Conservation (phyloP, 2,888 invertebrate genomes). For the Amphipyra berbera region DNA sequence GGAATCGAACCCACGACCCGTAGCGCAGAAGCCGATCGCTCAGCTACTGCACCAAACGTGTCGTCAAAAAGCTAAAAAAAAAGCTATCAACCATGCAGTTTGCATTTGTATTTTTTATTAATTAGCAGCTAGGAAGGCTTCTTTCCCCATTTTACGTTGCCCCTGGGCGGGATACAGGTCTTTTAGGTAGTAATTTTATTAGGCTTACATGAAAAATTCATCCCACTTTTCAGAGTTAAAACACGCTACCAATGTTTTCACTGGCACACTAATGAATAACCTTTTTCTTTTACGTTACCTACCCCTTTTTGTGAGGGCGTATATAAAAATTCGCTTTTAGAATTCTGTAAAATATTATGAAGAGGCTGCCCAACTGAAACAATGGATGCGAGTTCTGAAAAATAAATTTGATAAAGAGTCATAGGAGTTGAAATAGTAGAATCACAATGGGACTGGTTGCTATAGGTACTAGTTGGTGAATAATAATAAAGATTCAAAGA, state of each 20-base stretch:
- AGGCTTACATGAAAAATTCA: conserved; percentile 54
- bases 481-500: no score
- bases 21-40: no score
- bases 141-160: conserved; percentile 21
- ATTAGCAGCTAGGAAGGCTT: conserved; percentile 33
- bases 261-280: conserved; percentile 60
- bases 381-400: conserved; percentile 3
- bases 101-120: conserved; percentile 11
- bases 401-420: background rate
- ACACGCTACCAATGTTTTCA: conserved; percentile 54
- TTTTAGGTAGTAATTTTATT: conserved; percentile 55
- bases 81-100: no score
- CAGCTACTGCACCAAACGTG: no score
- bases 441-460: no score
- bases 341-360: conserved; percentile 1
- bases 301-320: conserved; percentile 22
- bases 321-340: conserved; percentile 35
- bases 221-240: conserved; percentile 53
- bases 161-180: conserved; percentile 33
- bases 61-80: no score
- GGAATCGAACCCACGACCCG: no score
- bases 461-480: no score
- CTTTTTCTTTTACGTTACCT: conserved; percentile 48
- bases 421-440: background rate
- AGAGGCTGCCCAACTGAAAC: conserved; percentile 1